A percentile compares a stretch with the other conserved stretches of the same genome.
These are phyloP conservation scores for Bhutanitis thaidina DNA, from an alignment of 2,888 invertebrate genomes.

Conservation along the genomic window DNA sequence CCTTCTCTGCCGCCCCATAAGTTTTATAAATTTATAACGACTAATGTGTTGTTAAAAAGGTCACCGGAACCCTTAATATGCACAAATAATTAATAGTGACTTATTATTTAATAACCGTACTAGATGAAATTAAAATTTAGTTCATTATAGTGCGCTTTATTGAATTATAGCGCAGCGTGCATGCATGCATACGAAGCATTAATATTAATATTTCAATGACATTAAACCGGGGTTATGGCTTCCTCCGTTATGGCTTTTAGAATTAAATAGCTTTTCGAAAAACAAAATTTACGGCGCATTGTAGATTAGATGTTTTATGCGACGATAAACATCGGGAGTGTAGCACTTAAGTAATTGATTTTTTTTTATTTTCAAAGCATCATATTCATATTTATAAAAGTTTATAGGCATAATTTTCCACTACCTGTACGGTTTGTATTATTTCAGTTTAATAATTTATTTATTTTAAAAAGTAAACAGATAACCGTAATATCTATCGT, in stretches of 20 bases:
- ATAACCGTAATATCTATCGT: no score
- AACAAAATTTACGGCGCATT: slow-evolving; percentile 1
- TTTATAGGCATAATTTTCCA: not conserved
- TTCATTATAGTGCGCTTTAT: slow-evolving; percentile 10
- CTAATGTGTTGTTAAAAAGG: slow-evolving; percentile 1
- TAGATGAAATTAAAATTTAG: slow-evolving; percentile 4
- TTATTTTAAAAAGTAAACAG: no score
- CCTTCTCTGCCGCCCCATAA: no score
- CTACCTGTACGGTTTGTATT: no score
- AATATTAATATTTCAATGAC: slow-evolving; percentile 29
- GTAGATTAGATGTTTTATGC: slow-evolving; percentile 6
- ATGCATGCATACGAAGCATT: slow-evolving; percentile 28
- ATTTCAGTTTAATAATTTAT: no score
- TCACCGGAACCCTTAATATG: not conserved
- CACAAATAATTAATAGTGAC: not conserved
- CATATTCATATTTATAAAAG: not conserved
- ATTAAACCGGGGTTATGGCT: slow-evolving; percentile 20
- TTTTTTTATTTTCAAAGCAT: not conserved
- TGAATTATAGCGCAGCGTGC: slow-evolving; percentile 10
- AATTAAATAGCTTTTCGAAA: slow-evolving; percentile 11
- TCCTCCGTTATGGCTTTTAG: slow-evolving; percentile 6
- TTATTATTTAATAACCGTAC: not conserved
- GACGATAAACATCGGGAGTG: slow-evolving; percentile 4
- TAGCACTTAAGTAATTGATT: slow-evolving; percentile 7
- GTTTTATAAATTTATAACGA: slow-evolving; percentile 1